Base-by-base conservation (phyloP, 2,888 invertebrate species). In the Pherbina coryleti region DNA sequence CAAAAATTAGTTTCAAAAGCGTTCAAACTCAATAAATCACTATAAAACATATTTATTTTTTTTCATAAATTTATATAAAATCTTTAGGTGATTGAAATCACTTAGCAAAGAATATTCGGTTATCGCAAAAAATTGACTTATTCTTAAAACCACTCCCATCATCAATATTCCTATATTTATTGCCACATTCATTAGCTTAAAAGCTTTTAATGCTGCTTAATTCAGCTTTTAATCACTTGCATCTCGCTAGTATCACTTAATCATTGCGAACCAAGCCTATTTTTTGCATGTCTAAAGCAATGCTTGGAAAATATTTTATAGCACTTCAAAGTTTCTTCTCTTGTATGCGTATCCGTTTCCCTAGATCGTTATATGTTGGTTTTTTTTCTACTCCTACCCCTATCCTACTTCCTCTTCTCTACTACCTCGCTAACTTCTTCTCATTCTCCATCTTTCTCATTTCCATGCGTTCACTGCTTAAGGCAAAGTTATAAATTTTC, bases 141-240 rank as follows among this genome's bases (percentile, higher is more conserved):
- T 14, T 44, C 14, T 44, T 44, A 11, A 44, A 44, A 14, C 44
- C 44, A 14, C 44, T 44, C 44, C 44, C 44, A 44, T 44, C 11
- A 44, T 44, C 44, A 44, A 44, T 44, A 44, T 44, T 11, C 11
- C 44, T 44, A 11, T 11, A 44, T 44, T 28, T 28, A 5, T 60
- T 11, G 55, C 55, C 25, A 28, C 28, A 60, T 60, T 49, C 67
- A 67, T 67, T 67, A 44, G 19, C 67, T 49, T 67, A 67, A 67
- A 67, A 67, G 67, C 67, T 44, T n/a, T 44, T 19, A 19, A 44
- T 67, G 19, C n/a, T 22, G 22, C 22, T 37, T 49, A 8, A 22
- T 19, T 44, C 5, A 22, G 44, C 37, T n/a, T 67, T 67, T 67
- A 67, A 67, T 67, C 67, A 67, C 37, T 67, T 67, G 67, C 44